Percentiles rank a stretch among this genome's conserved stretches.
Conservation (phyloP, 2,797 vertebrate species). For the Trematomus bernacchii region DNA sequence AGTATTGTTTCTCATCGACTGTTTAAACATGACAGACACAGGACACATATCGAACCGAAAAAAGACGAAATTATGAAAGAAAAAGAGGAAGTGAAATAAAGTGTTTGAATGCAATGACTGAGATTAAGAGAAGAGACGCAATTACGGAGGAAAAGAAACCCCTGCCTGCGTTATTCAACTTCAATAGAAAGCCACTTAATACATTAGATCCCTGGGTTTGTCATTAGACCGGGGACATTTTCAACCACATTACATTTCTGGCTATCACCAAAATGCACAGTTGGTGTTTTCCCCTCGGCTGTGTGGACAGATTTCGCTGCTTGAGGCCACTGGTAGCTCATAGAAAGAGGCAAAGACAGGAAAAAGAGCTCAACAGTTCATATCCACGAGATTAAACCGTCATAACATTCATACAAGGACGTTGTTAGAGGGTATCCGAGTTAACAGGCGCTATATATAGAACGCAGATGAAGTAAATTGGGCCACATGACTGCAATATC, state of each 20-base stretch:
- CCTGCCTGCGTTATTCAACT: conserved; percentile 26
- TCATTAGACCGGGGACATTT: conserved; percentile 50
- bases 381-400: conserved; percentile 19
- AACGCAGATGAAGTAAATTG: conserved; percentile 38
- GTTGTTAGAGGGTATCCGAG: conserved; percentile 24
- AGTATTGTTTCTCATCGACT: conserved; percentile 5
- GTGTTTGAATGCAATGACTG: conserved; percentile 28
- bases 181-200: conserved; percentile 26
- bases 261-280: conserved; percentile 61
- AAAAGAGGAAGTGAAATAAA: conserved; percentile 72
- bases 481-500: conserved; percentile 46
- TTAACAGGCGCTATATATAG: conserved; percentile 39
- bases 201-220: conserved; percentile 22
- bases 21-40: conserved; percentile 39
- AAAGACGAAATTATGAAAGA: conserved; percentile 2
- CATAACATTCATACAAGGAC: conserved; percentile 20
- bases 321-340: conserved; percentile 53
- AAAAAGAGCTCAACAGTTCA: conserved; percentile 34
- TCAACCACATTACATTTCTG: conserved; percentile 62
- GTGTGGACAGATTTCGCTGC: conserved; percentile 68
- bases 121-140: conserved; percentile 25
- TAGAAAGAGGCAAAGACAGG: conserved; percentile 23
- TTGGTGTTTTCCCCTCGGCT: conserved; percentile 69
- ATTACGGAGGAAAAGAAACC: conserved; percentile 11
- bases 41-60: conserved; percentile 25